Percentiles rank a stretch among this genome's conserved stretches.
These are phyloP conservation scores for Augiades crinisus DNA, from an alignment of 2,888 invertebrate genomes.

Conservation along the genomic window DNA sequence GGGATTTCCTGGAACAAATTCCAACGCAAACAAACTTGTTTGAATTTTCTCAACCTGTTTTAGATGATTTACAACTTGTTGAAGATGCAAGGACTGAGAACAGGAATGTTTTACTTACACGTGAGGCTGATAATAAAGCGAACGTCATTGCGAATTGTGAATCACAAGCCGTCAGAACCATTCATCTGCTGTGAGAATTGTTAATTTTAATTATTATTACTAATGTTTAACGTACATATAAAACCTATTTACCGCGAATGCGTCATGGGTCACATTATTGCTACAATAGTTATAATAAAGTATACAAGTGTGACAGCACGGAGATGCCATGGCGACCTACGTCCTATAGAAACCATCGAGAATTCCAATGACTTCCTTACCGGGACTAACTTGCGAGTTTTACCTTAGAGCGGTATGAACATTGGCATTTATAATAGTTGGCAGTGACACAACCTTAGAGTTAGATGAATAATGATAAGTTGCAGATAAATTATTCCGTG, in stretches of 20 bases:
- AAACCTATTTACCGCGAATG: no score
- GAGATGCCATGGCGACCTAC: constrained; percentile 31
- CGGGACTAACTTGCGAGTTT: not conserved
- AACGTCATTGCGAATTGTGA: not conserved
- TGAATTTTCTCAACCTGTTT: constrained; percentile 26
- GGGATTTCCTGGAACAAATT: constrained; percentile 27
- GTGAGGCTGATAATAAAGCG: not conserved
- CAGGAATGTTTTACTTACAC: constrained; percentile 4
- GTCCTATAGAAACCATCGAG: constrained; percentile 33
- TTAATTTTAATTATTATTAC: no score
- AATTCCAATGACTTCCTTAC: constrained; percentile 57
- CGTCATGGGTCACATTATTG: not conserved
- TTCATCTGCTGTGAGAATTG: not conserved
- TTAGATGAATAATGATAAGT: constrained; percentile 45
- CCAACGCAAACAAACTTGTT: constrained; percentile 27
- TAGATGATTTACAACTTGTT: constrained; percentile 21
- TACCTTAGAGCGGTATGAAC: constrained; percentile 8
- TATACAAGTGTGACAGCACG: constrained; percentile 26
- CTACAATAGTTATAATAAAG: not conserved
- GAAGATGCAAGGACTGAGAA: constrained; percentile 6
- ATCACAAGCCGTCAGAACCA: not conserved
- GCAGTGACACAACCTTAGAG: constrained; percentile 25
- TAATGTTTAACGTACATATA: no score
- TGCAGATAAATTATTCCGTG: constrained; percentile 60
- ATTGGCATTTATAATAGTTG: constrained; percentile 19